Base-by-base conservation (phyloP, 2,888 invertebrate genomes). In the Lissonota sp. region DNA sequence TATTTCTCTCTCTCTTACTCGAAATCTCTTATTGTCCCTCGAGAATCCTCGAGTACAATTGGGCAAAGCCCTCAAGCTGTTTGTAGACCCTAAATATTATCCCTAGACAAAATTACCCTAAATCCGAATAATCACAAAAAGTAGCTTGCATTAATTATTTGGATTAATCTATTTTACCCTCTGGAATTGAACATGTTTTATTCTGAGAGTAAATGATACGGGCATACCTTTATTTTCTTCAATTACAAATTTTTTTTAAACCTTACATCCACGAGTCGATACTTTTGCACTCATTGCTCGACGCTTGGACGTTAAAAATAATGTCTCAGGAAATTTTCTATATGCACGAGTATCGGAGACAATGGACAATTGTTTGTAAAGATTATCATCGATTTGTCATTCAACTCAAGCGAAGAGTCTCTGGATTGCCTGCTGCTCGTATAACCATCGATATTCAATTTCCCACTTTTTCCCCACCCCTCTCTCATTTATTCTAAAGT, bases 381-480 rank as follows among this genome's bases (percentile, higher is more conserved):
- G 83, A 86, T 84, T 80, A 83, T 85, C 81, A 40, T 67, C 78
- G 77, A 49, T 83, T 84, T 86, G 83, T 83, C 78, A 85, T 83
- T 83, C 78, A 83, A 74, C 78, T 67, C 62, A 55, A 39, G 26
- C 26, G 26, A 26, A 40, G 62, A 62, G 72, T 44, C 60, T 72
- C 57, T 66, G 76, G 26, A 16, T 57, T 44, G 44, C 44, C 44
- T 6, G 51, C 51, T 14, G 12, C 6, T 51, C 51, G 51, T 51
- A n/a, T 26, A 26, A 26, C 26, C 26, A 26, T 6, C 51, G 44
- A 8, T 44, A 8, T 44, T 8, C 44, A 8, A 44, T 10, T 10
- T 44, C 4, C 44, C 14, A n/a, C 37, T 55, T 42, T 16, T 44
- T 46, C 46, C 26, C 58, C 26, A 26, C 26, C 71, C 39, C 16